Conservation (phyloP, 2,113 vertebrate species). For the Malaclemys terrapin region DNA sequence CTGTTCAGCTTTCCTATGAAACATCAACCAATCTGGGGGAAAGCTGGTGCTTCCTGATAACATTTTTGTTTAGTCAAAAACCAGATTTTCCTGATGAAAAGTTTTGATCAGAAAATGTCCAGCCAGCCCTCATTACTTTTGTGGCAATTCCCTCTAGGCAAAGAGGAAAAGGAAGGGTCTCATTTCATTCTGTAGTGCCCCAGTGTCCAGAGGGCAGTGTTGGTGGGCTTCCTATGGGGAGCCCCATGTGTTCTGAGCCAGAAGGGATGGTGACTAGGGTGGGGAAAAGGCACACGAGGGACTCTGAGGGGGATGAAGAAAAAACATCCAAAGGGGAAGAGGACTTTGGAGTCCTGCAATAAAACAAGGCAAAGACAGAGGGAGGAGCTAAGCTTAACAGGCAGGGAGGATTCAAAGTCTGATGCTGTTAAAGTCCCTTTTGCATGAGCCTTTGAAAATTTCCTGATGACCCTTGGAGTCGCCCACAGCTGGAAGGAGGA, state of each 20-base stretch:
- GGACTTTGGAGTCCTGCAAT: not conserved
- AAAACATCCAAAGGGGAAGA: not conserved
- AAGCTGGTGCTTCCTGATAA: not conserved
- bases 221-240: not conserved
- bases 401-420: not conserved
- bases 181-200: not conserved
- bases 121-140: not conserved
- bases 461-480: not conserved
- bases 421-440: not conserved
- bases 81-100: not conserved
- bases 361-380: not conserved
- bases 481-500: not conserved
- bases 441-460: not conserved
- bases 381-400: not conserved
- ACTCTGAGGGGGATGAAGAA: not conserved
- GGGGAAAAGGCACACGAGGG: not conserved
- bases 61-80: not conserved
- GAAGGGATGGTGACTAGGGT: not conserved
- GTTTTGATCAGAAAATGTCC: not conserved
- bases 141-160: not conserved
- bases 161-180: not conserved
- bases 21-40: not conserved
- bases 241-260: not conserved
- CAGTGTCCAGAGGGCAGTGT: not conserved
- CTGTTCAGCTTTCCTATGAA: not conserved